phyloP scores from a whole-genome alignment of 1,140 invertebrate species.

The Pseudomyrmex cubaensis region DNA sequence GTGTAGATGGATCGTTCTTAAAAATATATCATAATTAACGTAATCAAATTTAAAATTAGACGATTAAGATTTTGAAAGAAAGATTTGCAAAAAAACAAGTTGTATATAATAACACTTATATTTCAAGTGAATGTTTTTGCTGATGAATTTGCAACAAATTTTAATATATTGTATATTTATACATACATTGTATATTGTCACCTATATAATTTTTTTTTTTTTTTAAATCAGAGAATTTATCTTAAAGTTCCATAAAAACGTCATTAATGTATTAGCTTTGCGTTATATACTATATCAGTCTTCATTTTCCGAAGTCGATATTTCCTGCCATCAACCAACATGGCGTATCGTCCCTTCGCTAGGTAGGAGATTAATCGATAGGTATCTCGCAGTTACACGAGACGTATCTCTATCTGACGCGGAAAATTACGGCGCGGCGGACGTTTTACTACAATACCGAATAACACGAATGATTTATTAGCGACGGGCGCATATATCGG shows the following conservation, averaged over 20 bases:
- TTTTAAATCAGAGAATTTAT: neutral
- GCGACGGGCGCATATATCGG: conserved; percentile 9
- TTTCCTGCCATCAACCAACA: neutral
- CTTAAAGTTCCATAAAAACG: conserved; percentile 1
- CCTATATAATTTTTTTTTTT: neutral
- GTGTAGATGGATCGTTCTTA: neutral
- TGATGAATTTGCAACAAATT: neutral
- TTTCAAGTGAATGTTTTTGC: neutral
- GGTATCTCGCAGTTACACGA: conserved; percentile 42
- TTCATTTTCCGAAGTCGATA: conserved; percentile 34
- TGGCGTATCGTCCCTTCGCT: conserved; percentile 13
- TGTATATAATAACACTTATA: neutral
- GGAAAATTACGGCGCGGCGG: conserved; percentile 42
- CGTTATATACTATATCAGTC: conserved; percentile 4
- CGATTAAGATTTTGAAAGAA: too few species aligned
- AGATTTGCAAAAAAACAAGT: conserved; percentile 12
- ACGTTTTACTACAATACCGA: conserved; percentile 58
- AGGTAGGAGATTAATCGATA: conserved; percentile 54
- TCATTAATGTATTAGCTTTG: neutral
- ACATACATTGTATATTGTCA: neutral
- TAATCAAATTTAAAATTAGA: neutral
- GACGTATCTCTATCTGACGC: conserved; percentile 42
- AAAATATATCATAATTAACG: neutral
- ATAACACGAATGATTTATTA: conserved; percentile 66
- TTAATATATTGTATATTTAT: neutral